phyloP scores from a whole-genome alignment of 2,113 vertebrate species.

The Lamprologus ornatipinnis region DNA sequence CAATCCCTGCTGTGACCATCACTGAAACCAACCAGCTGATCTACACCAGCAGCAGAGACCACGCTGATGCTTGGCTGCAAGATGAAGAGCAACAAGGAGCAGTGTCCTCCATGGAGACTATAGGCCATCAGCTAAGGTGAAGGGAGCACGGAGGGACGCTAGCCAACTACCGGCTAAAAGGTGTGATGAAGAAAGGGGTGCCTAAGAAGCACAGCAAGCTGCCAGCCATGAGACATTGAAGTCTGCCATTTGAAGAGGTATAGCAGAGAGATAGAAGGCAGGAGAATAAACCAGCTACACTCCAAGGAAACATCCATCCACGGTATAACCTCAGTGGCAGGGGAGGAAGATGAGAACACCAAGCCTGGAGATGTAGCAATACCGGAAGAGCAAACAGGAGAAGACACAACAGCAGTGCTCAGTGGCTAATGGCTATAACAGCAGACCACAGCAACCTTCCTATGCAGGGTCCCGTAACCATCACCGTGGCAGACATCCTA shows the following conservation, averaged over 20 bases:
- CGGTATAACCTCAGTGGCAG: accelerated
- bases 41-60: not conserved
- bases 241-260: accelerated
- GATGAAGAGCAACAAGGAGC: not conserved
- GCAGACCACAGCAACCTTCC: not conserved
- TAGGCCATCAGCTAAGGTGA: accelerated
- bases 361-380: accelerated
- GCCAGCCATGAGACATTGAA: not conserved
- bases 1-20: not conserved
- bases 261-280: not conserved
- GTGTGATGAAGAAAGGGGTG: not conserved
- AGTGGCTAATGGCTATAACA: accelerated
- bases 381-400: accelerated
- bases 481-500: not conserved
- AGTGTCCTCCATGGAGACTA: not conserved
- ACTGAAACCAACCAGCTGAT: not conserved
- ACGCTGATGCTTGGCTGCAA: accelerated
- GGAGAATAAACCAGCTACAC: not conserved
- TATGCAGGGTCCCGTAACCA: accelerated
- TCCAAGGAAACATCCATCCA: not conserved
- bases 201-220: not conserved
- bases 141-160: accelerated
- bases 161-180: accelerated
- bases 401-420: accelerated
- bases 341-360: not conserved